A percentile compares a stretch with the other conserved stretches of the same genome.
These are phyloP conservation scores for Mycogona germanica DNA, from an alignment of 2,888 invertebrate species.

Conservation along the genomic window DNA sequence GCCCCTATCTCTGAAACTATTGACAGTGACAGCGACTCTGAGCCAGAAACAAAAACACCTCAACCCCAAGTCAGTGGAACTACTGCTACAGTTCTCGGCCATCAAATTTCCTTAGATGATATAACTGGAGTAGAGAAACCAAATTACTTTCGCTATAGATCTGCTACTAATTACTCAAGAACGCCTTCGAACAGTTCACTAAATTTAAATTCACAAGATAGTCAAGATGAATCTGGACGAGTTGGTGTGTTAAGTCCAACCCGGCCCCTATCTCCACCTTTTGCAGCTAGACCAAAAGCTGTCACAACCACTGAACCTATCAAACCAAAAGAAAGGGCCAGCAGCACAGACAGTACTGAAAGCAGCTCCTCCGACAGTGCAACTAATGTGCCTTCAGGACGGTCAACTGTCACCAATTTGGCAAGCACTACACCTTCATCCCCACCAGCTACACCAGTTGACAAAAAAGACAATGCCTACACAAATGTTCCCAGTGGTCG, in stretches of 20 bases:
- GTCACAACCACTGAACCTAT: not conserved
- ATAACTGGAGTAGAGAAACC: slow-evolving; percentile 24
- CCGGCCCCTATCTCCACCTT: slow-evolving; percentile 1
- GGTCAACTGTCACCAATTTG: slow-evolving; percentile 1
- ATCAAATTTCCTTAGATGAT: slow-evolving; percentile 21
- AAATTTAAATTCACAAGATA: slow-evolving; percentile 18
- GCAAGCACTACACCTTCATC: slow-evolving; percentile 4
- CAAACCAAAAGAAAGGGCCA: slow-evolving; percentile 7
- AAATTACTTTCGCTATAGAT: slow-evolving; percentile 24
- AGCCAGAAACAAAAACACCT: slow-evolving; percentile 32
- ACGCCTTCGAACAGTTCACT: slow-evolving; percentile 21
- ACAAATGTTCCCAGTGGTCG: not conserved
- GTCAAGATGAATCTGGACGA: slow-evolving; percentile 18
- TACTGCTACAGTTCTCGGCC: not conserved
- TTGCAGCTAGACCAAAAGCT: not conserved
- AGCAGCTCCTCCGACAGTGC: slow-evolving; percentile 17
- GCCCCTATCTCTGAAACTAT: not conserved
- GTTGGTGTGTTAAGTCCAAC: slow-evolving; percentile 12
- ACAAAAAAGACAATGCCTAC: slow-evolving; percentile 7
- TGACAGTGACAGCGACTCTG: slow-evolving; percentile 46
- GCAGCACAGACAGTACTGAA: slow-evolving; percentile 17
- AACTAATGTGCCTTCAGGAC: slow-evolving; percentile 9
- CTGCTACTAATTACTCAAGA: slow-evolving; percentile 20
- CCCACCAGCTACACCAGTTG: slow-evolving; percentile 9
- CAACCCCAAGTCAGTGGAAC: not conserved